Base-by-base conservation (phyloP, 2,113 vertebrate genomes). In the Delphinus delphis region DNA sequence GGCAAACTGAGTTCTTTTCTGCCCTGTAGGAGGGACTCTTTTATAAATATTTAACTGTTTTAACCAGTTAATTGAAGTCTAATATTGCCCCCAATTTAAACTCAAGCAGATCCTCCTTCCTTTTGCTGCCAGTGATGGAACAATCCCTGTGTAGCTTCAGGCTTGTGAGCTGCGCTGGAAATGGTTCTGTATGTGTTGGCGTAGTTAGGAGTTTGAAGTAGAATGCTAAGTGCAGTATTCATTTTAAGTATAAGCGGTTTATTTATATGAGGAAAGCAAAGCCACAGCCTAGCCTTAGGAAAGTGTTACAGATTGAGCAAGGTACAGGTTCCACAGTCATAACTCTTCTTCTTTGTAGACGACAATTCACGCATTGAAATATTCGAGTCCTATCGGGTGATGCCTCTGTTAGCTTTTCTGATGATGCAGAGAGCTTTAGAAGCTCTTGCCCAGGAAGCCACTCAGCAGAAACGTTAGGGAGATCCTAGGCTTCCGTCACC, bases 331-430 rank as follows among this genome's bases (percentile, higher is more conserved):
- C 18, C 17, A 8, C 6, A 3, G 8, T 11, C 1, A 1, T 13
- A 18, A 15, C 44, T 53, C 38, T 23, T 31, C n/a, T 17, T 17
- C 23, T 65, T 70, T 15, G 47, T 36, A 10, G 74, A 28, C 12
- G n/a, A 8, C 6, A 53, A 12, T 9, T 36, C 1, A 1, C 1
- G 4, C 0, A 0, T 2, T 21, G 5, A n/a, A 28, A 8, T 33
- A 12, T 17, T 33, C 17, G 4, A 2, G 3, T 12, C 26, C 13
- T 14, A 8, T 13, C 36, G 2, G 13, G 36, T 33, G 8, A 65
- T 41, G 6, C 28, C n/a, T 41, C 5, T 11, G 3, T 50, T 17
- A 26, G 44, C 28, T 36, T 62, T 47, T 44, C 77, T 17, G 10
- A 41, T 18, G 14, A 13, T 8, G 15, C 6, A 0, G 14, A 18